Evolutionary conservation across 2,888 invertebrate species (phyloP).

Genomic region (Tinea trinotella): DNA sequence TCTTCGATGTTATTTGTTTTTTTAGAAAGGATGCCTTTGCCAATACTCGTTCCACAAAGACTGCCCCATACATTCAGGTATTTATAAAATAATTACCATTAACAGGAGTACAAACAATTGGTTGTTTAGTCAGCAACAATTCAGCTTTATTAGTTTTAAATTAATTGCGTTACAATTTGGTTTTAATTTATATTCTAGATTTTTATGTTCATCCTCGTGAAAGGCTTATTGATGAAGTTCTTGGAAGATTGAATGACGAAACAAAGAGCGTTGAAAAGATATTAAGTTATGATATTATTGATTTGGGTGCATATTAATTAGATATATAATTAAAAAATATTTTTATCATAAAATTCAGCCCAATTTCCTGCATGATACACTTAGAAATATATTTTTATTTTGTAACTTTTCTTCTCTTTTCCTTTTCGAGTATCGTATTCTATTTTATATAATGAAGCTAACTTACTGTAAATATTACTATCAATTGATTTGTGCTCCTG

Average conservation of each 20-base stretch:
- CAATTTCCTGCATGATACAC: no score
- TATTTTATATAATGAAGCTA: background rate
- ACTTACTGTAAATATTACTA: background rate
- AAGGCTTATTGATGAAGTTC: constrained; percentile 46
- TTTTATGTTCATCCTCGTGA: constrained; percentile 36
- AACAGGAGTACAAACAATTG: constrained; percentile 15
- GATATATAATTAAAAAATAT: background rate
- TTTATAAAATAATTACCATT: background rate
- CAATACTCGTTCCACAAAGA: background rate
- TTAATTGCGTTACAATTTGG: constrained; percentile 20
- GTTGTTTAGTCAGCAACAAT: constrained; percentile 27
- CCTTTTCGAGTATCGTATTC: background rate
- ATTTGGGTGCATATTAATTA: background rate
- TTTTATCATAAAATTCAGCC: no score
- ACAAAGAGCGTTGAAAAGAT: constrained; percentile 33
- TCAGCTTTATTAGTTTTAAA: constrained; percentile 22
- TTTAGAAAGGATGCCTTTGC: background rate
- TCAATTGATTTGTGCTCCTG: constrained; percentile 10
- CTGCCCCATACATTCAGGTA: constrained; percentile 12
- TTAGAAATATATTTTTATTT: no score
- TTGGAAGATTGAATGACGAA: constrained; percentile 42
- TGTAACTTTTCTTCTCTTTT: no score
- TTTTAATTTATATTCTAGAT: constrained; percentile 43
- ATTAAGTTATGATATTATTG: constrained; percentile 30
- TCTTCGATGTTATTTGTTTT: background rate